Evolutionary conservation across 2,797 vertebrate species (phyloP).

Genomic region (Leontocebus nigricollis): DNA sequence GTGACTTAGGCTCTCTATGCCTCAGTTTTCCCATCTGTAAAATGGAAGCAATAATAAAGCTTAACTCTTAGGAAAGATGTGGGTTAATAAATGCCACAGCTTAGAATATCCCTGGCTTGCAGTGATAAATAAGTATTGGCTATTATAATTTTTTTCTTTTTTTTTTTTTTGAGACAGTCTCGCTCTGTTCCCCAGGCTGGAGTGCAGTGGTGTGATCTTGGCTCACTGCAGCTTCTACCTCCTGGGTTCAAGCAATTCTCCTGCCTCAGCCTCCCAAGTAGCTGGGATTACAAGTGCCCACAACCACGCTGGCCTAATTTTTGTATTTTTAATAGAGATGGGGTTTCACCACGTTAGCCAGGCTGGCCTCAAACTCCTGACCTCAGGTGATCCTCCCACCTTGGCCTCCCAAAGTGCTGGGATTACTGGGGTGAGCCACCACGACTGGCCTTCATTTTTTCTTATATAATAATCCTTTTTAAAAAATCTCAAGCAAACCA

Average conservation of each 20-base stretch:
- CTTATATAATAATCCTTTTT: not conserved
- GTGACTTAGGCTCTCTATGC: not conserved
- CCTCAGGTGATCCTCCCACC: not conserved
- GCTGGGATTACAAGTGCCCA: not conserved
- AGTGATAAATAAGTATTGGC: not conserved
- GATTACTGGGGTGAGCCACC: not conserved
- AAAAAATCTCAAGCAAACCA: not conserved
- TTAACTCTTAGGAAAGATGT: not conserved
- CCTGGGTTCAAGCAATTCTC: not conserved
- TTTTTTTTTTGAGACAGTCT: not conserved
- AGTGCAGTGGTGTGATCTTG: not conserved
- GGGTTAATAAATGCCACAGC: not conserved
- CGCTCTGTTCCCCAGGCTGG: not conserved
- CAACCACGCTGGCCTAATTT: rapidly evolving
- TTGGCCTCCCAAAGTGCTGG: not conserved
- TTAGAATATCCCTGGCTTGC: not conserved
- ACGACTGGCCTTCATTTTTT: not conserved
- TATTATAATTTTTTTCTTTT: not conserved
- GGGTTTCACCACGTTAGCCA: not conserved
- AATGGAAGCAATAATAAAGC: not conserved
- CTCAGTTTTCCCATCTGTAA: conserved; percentile 1
- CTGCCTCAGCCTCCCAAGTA: not conserved
- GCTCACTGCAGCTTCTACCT: not conserved
- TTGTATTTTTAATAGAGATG: not conserved
- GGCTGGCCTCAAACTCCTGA: not conserved